A percentile compares a stretch with the other conserved stretches of the same genome.
Conservation (phyloP, 2,888 invertebrate genomes). For the Junonia oenone region DNA sequence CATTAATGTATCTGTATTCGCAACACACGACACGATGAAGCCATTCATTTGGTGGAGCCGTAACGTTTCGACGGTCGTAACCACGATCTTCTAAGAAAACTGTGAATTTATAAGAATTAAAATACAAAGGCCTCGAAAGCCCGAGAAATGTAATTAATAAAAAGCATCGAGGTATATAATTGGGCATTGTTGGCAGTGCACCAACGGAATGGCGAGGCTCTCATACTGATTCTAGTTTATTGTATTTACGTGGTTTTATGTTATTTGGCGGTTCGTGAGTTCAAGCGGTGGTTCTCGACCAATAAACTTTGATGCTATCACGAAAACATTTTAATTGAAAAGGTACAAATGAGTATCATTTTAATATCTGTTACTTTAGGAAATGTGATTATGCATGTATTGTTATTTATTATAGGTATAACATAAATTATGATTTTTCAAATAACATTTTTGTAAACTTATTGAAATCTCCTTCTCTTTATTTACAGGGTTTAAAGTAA, state of each 20-base stretch:
- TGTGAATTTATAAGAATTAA: conserved; percentile 67
- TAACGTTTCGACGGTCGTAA: conserved; percentile 9
- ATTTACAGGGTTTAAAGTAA: no score
- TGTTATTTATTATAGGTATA: no score
- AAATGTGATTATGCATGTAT: background rate
- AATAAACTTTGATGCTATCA: background rate
- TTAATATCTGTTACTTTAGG: background rate
- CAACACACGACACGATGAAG: conserved; percentile 44
- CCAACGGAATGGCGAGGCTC: conserved; percentile 29
- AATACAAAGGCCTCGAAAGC: conserved; percentile 62
- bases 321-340: background rate
- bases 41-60: conserved; percentile 41
- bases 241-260: conserved; percentile 16
- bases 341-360: background rate
- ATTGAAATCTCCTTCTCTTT: no score
- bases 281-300: background rate
- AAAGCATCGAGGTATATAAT: conserved; percentile 62
- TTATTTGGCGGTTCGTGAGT: background rate
- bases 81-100: conserved; percentile 49
- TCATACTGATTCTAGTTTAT: conserved; percentile 14
- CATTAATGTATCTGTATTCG: conserved; percentile 41
- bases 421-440: no score
- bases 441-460: no score
- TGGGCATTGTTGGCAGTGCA: conserved; percentile 55
- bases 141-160: conserved; percentile 60